These are phyloP conservation scores for Harpegnathos saltator DNA, from an alignment of 1,140 invertebrate genomes.

Conservation along the genomic window DNA sequence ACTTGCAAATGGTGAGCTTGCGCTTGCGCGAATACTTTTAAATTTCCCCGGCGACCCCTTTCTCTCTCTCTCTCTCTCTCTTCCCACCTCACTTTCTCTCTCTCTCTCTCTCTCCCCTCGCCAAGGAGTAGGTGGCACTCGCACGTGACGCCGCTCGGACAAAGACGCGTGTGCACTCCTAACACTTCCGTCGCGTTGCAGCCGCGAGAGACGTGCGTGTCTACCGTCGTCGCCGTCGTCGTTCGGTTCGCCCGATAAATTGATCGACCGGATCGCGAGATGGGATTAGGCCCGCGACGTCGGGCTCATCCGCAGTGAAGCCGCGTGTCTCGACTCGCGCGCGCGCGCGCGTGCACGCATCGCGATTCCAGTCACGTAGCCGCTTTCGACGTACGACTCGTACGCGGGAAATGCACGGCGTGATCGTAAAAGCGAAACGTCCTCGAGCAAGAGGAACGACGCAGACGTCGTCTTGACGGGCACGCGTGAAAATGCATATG, in stretches of 20 bases:
- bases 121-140: background rate
- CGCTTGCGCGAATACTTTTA: slow-evolving; percentile 58
- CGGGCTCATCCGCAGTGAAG: slow-evolving; percentile 22
- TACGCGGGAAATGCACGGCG: slow-evolving; percentile 50
- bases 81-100: too few relatives aligned
- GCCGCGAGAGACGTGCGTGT: background rate
- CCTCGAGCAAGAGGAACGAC: background rate
- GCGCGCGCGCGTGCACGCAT: slow-evolving; percentile 8
- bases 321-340: background rate
- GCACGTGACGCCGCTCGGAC: slow-evolving; percentile 15
- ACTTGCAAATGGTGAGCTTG: slow-evolving; percentile 84
- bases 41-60: slow-evolving; percentile 21
- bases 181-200: slow-evolving; percentile 17
- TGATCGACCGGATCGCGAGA: slow-evolving; percentile 31
- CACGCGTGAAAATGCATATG: slow-evolving; percentile 60
- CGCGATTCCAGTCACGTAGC: slow-evolving; percentile 63
- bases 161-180: slow-evolving; percentile 13
- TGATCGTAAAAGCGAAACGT: slow-evolving; percentile 61
- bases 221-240: background rate
- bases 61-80: background rate
- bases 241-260: background rate
- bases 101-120: background rate
- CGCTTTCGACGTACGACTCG: slow-evolving; percentile 56
- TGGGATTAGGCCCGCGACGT: slow-evolving; percentile 37
- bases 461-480: slow-evolving; percentile 58